Base-by-base conservation (phyloP, 2,888 invertebrate species). In the Drosophila putrida region DNA sequence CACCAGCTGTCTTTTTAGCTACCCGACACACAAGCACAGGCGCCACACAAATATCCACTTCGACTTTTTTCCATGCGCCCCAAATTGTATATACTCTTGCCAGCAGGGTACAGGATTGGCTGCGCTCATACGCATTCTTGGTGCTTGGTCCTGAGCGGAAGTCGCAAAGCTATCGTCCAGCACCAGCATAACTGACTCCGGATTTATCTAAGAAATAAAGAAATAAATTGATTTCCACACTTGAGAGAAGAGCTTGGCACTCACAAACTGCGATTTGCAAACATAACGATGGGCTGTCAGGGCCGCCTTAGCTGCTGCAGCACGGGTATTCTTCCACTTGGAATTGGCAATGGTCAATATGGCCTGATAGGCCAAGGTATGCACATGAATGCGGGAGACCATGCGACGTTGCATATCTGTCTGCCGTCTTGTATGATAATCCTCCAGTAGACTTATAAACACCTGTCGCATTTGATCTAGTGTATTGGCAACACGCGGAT, bases 331-430 rank as follows among this genome's bases (percentile, higher is more conserved):
- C 75, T 95, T 96, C 97, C 97, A 97, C 6, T 94, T 90, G 0
- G 95, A 95, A 46, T 93, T 93, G 78, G 94, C 95, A 0, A 94
- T 94, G 0, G 95, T 95, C 79, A 97, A 91, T 77, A 97, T 95
- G 4, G 96, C 96, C 93, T 97, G 97, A 90, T 96, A 97, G n/a
- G 97, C 97, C 75, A 97, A 92, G 0, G 97, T 97, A 89, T 97
- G 97, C 0, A 97, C 96, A 90, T 97, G 97, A 35, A 97, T 94
- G 60, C 97, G 94, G 0, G 96, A 95, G 15, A 97, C 88, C 73
- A 93, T 93, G 51, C 96, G 94, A 0, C 93, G 93, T n/a, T 75
- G 65, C 0, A 63, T 15, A 39, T 88, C 75, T 0, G 25, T 0
- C 2, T 13, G 28, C 0, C 53, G 59, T 82, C 83, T 77, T 11